Evolutionary conservation across 2,888 invertebrate species (phyloP), one percentile per base, ranked within the genome.

Genomic region (Lasioglossum marginatum): DNA sequence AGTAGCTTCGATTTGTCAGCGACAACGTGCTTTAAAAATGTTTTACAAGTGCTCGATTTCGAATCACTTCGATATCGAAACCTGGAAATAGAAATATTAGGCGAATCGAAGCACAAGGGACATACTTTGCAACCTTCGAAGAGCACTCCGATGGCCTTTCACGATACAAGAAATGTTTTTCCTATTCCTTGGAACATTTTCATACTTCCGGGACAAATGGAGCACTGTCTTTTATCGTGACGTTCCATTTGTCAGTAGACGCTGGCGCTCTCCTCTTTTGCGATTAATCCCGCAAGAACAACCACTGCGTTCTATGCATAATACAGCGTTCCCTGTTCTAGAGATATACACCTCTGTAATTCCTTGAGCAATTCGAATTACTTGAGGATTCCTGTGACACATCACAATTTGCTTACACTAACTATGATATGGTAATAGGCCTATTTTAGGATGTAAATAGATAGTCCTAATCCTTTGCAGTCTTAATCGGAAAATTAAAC

Each of bases 211-310:
- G 34, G 37, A 68, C 34, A 68, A 68, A 68, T 68, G 66, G 66
- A 37, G 66, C 37, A 37, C 66, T 23, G 66, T 68, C 66, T 37
- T 68, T 68, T 68, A 34, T 68, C 66, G 23, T 68, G 37, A 23
- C 66, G 66, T 68, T 68, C 37, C 66, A 68, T 68, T 68, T 68
- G 34, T 68, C 66, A 68, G 66, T 34, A 1, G 66, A 23, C 10
- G 31, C 31, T 63, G 31, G 66, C 19, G 10, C 23, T 37, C 37
- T 68, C 6, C 66, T 68, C 66, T 68, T 37, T 68, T 34, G 34
- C 34, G 66, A 68, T 68, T 68, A 68, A 68, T 68, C 66, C 66
- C 34, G 1, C 34, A 68, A 68, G 66, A 68, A 68, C 66, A 37
- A 37, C 34, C 66, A 34, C 66, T 37, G 66, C 34, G 6, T 37